Evolutionary conservation across 2,888 invertebrate species (phyloP).

Genomic region (Busseola fusca): DNA sequence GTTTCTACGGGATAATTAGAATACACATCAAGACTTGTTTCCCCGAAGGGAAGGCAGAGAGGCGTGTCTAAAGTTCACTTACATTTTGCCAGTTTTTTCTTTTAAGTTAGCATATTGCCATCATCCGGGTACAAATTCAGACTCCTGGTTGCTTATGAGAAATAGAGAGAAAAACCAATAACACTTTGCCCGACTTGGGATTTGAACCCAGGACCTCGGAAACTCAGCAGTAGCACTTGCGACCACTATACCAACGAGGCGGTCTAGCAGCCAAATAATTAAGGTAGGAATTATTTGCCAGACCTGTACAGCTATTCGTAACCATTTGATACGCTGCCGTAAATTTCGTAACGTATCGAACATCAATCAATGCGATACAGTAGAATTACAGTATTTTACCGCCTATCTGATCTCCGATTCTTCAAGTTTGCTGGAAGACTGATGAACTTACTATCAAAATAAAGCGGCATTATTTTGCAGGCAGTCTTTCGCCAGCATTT

Average conservation of each 20-base stretch:
- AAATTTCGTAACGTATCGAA: too few relatives aligned
- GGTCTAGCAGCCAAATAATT: background rate
- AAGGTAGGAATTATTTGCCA: background rate
- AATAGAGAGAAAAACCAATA: background rate
- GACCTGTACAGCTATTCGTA: background rate
- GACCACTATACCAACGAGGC: background rate
- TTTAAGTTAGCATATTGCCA: background rate
- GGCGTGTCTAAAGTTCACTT: background rate
- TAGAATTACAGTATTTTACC: background rate
- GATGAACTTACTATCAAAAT: constrained; percentile 85
- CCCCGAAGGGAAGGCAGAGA: background rate
- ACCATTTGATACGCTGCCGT: too few relatives aligned
- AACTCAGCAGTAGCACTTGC: background rate
- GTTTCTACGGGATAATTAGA: background rate
- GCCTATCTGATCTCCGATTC: background rate
- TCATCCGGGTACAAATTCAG: background rate
- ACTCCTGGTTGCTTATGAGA: background rate
- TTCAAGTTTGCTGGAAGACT: background rate
- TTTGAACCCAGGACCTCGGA: background rate
- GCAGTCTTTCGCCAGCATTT: constrained; percentile 91
- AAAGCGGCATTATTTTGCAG: constrained; percentile 90
- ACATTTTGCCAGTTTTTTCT: background rate
- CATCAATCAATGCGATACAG: too few relatives aligned
- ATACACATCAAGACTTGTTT: background rate
- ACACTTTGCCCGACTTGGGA: background rate